phyloP scores from a whole-genome alignment of 2,797 vertebrate species.

The Onychomys arenicola region DNA sequence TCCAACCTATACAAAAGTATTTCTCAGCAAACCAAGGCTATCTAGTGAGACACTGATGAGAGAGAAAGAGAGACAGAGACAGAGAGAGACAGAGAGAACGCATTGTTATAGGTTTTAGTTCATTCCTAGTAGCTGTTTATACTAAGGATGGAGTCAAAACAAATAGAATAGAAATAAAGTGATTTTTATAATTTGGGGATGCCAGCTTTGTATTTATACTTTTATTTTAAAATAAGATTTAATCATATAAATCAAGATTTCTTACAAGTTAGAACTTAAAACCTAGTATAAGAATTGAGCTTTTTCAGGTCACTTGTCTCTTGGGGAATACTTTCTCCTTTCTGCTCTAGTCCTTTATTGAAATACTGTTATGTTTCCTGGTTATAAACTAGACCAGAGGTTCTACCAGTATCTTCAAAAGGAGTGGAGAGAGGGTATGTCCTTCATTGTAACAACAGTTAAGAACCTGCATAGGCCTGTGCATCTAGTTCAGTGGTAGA shows the following conservation, averaged over 20 bases:
- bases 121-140: slow-evolving; percentile 6
- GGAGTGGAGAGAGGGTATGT: background rate
- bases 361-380: background rate
- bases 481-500: background rate
- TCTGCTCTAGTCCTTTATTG: background rate
- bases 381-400: background rate
- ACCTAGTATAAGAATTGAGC: background rate
- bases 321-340: background rate
- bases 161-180: background rate
- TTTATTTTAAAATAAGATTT: slow-evolving; percentile 10
- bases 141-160: background rate
- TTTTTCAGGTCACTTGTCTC: background rate
- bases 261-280: background rate
- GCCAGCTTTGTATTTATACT: background rate
- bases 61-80: background rate
- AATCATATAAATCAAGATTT: background rate
- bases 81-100: background rate
- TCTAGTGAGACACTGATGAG: background rate
- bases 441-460: background rate
- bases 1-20: background rate
- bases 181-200: background rate
- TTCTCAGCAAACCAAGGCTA: background rate
- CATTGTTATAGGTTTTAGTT: background rate
- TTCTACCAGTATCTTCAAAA: background rate
- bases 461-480: background rate